Conservation (phyloP, 2,113 vertebrate species). For the Haplochromis vanheusdeni region DNA sequence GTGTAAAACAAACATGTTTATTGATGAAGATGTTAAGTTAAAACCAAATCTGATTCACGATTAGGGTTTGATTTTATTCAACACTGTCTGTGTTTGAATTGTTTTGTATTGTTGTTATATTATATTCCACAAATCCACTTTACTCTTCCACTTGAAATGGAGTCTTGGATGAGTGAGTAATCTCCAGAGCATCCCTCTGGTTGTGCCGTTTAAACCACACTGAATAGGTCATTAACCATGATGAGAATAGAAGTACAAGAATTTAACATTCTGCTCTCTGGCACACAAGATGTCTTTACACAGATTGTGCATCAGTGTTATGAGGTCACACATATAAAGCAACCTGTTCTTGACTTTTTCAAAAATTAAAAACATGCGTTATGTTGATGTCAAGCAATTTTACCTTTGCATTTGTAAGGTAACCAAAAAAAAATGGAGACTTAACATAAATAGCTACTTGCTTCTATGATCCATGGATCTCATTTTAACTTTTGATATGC, state of each 20-base stretch:
- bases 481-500: conserved; percentile 9
- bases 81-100: not conserved
- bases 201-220: conserved; percentile 87
- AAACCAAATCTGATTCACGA: not conserved
- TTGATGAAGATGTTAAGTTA: not conserved
- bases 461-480: not conserved
- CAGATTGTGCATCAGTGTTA: not conserved
- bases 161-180: conserved; percentile 79
- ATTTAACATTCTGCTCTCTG: conserved; percentile 77
- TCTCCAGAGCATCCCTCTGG: conserved; percentile 74
- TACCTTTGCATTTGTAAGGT: not conserved
- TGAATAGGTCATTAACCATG: conserved; percentile 92
- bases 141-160: conserved; percentile 67
- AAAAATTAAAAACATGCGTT: not conserved
- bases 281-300: conserved; percentile 27
- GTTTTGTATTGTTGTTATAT: not conserved
- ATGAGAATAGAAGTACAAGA: conserved; percentile 79
- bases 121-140: conserved; percentile 41
- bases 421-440: not conserved
- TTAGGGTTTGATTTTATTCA: not conserved
- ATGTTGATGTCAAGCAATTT: not conserved
- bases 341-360: not conserved
- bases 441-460: not conserved
- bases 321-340: not conserved
- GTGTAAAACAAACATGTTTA: not conserved